phyloP scores from a whole-genome alignment of 2,113 vertebrate genomes.

The Otolemur garnettii region DNA sequence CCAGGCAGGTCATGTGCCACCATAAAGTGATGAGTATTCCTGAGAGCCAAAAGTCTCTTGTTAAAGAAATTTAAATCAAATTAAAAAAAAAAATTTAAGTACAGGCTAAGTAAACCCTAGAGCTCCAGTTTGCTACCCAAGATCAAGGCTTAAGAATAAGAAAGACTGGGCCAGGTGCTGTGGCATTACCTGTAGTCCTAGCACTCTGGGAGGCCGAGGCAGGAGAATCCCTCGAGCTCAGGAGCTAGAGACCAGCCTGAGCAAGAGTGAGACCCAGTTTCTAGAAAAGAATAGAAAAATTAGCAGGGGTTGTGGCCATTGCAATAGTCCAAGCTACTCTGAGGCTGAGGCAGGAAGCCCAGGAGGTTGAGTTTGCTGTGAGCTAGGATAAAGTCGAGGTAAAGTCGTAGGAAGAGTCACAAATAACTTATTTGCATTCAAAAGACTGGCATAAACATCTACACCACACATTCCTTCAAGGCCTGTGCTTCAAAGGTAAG shows the following conservation, averaged over 20 bases:
- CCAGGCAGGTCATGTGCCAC: neutral
- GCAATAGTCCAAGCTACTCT: too few relatives aligned
- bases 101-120: neutral
- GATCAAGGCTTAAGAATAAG: neutral
- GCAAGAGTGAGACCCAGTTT: too few relatives aligned
- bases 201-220: too few relatives aligned
- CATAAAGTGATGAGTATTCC: neutral
- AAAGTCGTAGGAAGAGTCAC: neutral
- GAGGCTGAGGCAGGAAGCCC: too few relatives aligned
- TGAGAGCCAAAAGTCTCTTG: neutral
- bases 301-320: too few relatives aligned
- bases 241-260: too few relatives aligned
- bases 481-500: neutral
- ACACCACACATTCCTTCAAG: neutral
- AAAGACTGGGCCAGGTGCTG: neutral
- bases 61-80: conserved; percentile 3
- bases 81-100: neutral
- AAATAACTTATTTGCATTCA: neutral
- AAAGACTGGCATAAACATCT: neutral
- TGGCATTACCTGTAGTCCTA: too few relatives aligned
- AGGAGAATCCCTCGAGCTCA: too few relatives aligned
- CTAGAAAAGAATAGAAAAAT: too few relatives aligned
- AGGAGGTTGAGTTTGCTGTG: too few relatives aligned
- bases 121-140: neutral
- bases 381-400: too few relatives aligned